Evolutionary conservation across 2,888 invertebrate genomes (phyloP).

Genomic region (Chromoteleia sp.): DNA sequence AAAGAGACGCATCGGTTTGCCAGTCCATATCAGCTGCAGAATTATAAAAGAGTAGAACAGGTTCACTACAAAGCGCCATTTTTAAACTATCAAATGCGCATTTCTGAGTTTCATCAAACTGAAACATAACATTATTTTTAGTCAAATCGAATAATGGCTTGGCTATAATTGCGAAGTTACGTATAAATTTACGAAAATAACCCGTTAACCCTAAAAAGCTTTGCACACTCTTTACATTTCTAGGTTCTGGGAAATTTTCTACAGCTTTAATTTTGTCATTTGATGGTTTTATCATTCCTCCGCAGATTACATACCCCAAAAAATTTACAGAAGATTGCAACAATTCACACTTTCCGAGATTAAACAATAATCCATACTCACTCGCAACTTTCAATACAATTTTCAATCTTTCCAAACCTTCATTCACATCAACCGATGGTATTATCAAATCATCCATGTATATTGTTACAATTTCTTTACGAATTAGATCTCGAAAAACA

Average conservation of each 20-base stretch:
- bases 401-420: not conserved
- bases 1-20: no score
- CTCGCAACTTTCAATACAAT: not conserved
- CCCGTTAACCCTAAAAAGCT: not conserved
- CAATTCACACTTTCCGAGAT: not conserved
- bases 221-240: not conserved
- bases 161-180: not conserved
- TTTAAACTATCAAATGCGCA: not conserved
- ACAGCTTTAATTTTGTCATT: not conserved
- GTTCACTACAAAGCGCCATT: not conserved
- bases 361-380: not conserved
- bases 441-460: conserved; percentile 4
- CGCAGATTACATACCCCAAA: not conserved
- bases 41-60: conserved; percentile 32
- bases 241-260: not conserved
- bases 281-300: not conserved
- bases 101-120: not conserved
- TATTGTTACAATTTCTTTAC: not conserved
- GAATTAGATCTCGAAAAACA: not conserved
- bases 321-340: conserved; percentile 1
- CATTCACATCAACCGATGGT: not conserved
- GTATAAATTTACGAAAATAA: conserved; percentile 7
- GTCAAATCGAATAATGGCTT: conserved; percentile 1
- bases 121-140: not conserved
- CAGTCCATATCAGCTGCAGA: conserved; percentile 10